Evolutionary conservation across 2,113 vertebrate genomes (phyloP), one percentile per base, ranked within the genome.

Genomic region (Camelus bactrianus): DNA sequence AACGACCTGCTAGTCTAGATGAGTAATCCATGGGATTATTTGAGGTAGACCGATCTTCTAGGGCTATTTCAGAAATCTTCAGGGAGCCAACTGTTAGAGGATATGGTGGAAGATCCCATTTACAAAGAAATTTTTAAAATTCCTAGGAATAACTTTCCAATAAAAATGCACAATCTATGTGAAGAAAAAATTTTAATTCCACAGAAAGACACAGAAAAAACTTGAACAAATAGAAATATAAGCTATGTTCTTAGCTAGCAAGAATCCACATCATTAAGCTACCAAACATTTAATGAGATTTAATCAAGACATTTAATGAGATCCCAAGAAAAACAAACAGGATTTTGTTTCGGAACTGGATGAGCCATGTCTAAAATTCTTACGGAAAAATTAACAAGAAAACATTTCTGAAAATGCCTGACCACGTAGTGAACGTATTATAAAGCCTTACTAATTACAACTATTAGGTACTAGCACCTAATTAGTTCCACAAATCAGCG

Each of bases 351-450:
- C 72, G 30, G 30, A 77, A 64, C 48, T 79, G 83, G 46, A 77
- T 77, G 35, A 76, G 54, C 46, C 58, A 60, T 42, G 16, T 76
- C 50, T 81, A 88, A 87, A 80, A 76, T 82, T 77, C 70, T 77
- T 56, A 46, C 26, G 19, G 54, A 89, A 92, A 89, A 89, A 65
- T 77, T 30, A 70, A 83, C 38, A 77, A 82, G 83, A 77, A 89
- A 94, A 67, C 22, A 54, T 83, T 82, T 88, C 76, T 94, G 52
- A 91, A 82, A 77, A 88, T 60, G 28, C n/a, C 67, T 91, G 60
- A 35, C n/a, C n/a, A 62, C 6, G 12, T 35, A 76, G 52, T 48
- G 82, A 92, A 64, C 19, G 60, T 48, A 79, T 13, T 86, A 86
- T 50, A 42, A 89, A 82, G 19, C 4, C 52, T 42, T 83, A 67